phyloP scores from a whole-genome alignment of 2,888 invertebrate genomes.

The Ectropis crepuscularia region DNA sequence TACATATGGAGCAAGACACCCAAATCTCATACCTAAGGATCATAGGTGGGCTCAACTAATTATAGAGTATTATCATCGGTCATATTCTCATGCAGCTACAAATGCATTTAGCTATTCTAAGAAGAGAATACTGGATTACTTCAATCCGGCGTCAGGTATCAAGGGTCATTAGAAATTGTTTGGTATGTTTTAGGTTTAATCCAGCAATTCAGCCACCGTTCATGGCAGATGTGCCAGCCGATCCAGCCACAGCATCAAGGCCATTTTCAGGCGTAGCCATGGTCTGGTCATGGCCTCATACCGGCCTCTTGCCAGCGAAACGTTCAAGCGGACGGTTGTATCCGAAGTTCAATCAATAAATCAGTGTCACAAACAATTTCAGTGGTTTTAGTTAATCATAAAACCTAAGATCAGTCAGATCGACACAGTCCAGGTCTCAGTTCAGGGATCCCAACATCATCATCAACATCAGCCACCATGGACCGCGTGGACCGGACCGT shows the following conservation, averaged over 20 bases:
- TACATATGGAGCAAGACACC: conserved; percentile 10
- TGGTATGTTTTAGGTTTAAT: conserved; percentile 4
- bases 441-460: no score
- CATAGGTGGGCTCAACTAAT: conserved; percentile 7
- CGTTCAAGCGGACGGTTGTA: no score
- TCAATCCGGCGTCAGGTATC: conserved; percentile 4
- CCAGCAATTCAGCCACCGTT: conserved; percentile 9
- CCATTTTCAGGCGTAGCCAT: conserved; percentile 7
- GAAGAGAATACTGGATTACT: conserved; percentile 12
- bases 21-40: conserved; percentile 10
- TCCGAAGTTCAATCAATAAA: no score
- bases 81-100: conserved; percentile 7
- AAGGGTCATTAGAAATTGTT: neutral
- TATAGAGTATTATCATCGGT: no score
- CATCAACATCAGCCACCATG: no score
- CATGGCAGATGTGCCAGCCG: conserved; percentile 21
- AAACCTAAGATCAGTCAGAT: no score
- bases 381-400: no score
- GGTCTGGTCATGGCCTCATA: conserved; percentile 16
- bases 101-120: neutral
- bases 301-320: no score
- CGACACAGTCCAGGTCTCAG: no score
- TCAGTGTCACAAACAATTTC: no score
- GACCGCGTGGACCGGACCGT: no score
- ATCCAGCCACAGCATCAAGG: conserved; percentile 1